phyloP scores from a whole-genome alignment of 2,888 invertebrate species.

The Andrena flavipes region DNA sequence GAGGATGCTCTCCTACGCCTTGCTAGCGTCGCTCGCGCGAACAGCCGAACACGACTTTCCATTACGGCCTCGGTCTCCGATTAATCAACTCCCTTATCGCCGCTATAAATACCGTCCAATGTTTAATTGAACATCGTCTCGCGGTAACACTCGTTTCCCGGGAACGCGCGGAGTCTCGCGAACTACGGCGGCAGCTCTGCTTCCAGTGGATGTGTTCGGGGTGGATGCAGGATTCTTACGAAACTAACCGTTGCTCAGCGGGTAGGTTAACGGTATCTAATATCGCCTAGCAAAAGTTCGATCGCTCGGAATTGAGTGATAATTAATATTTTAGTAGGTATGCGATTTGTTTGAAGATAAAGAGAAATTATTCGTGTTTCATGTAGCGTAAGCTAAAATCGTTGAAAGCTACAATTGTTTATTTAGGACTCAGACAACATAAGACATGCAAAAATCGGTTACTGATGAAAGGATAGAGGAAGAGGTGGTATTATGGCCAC shows the following conservation, averaged over 20 bases:
- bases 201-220: neutral
- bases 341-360: too few species aligned
- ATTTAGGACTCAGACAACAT: too few species aligned
- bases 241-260: too few species aligned
- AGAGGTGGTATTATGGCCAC: too few species aligned
- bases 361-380: too few species aligned
- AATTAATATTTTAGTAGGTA: too few species aligned
- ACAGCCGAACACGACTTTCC: conserved; percentile 48
- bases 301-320: too few species aligned
- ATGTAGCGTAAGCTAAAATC: too few species aligned
- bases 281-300: too few species aligned
- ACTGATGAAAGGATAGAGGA: too few species aligned
- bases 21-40: conserved; percentile 24
- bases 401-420: neutral
- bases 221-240: too few species aligned
- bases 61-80: conserved; percentile 46
- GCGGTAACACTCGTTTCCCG: neutral
- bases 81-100: conserved; percentile 68
- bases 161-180: neutral
- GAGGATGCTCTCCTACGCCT: conserved; percentile 72
- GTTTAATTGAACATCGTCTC: conserved; percentile 46
- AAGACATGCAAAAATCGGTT: too few species aligned
- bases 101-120: conserved; percentile 60
- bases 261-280: neutral
- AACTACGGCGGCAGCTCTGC: neutral